Percentiles rank a stretch among this genome's conserved stretches.
Evolutionary conservation across 2,888 invertebrate species (phyloP).

Genomic region (Leucoma salicis): DNA sequence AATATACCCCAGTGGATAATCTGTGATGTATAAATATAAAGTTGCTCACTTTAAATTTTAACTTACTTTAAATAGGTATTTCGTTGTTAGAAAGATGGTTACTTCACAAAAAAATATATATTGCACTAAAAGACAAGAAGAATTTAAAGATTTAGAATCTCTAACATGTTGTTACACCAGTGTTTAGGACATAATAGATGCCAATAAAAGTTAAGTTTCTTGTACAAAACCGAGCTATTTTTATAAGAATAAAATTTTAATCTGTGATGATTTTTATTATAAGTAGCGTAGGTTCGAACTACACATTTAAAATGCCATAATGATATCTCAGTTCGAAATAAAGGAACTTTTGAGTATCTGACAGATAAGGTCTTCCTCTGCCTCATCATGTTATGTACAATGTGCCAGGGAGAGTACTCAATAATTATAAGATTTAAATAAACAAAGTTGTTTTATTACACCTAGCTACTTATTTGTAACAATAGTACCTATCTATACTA

Average conservation of each 20-base stretch:
- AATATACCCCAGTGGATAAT: conserved; percentile 32
- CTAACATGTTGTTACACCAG: conserved; percentile 23
- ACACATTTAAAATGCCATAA: conserved; percentile 49
- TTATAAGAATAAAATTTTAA: conserved; percentile 46
- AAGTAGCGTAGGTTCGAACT: conserved; percentile 56
- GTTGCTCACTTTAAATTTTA: conserved; percentile 74
- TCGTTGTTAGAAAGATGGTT: conserved; percentile 12
- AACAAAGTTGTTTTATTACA: conserved; percentile 18
- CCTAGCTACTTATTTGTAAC: too few species aligned
- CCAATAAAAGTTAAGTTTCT: conserved; percentile 17
- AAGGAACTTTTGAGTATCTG: conserved; percentile 16
- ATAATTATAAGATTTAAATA: conserved; percentile 28
- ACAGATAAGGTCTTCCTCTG: neutral
- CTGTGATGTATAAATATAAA: conserved; percentile 60
- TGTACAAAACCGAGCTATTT: conserved; percentile 29
- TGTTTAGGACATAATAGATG: conserved; percentile 16
- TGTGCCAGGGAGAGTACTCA: conserved; percentile 14
- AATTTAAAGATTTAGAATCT: conserved; percentile 25
- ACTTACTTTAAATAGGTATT: conserved; percentile 43
- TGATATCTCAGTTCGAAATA: conserved; percentile 48
- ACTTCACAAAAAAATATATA: neutral
- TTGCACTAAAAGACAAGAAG: conserved; percentile 6
- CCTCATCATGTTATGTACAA: neutral
- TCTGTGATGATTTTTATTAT: conserved; percentile 73
- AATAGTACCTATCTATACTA: too few species aligned